Base-by-base conservation (phyloP, 1,140 invertebrate genomes). In the Temnothorax longispinosus region DNA sequence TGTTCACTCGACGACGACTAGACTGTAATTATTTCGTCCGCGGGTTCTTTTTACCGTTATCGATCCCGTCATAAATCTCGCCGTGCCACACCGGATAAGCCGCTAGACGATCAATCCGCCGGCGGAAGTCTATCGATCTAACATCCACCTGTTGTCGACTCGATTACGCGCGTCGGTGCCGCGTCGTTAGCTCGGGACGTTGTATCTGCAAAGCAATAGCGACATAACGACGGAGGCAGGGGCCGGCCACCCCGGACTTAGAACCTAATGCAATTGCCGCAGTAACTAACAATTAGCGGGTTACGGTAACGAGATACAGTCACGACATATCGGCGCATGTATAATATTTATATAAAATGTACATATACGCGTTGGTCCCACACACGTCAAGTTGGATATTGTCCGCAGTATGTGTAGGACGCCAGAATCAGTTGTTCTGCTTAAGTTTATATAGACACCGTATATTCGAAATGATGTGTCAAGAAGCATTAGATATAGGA, bases 251-350 rank as follows among this genome's bases (percentile, higher is more conserved):
- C 41, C 41, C 67, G 80, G 90, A 92, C 86, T 92, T 91, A 85
- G 84, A 84, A 91, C 86, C 86, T 90, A 91, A 90, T 88, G 89
- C 91, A 89, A 92, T 92, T 84, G 90, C 52, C 77, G 85, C 76
- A 80, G 80, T 92, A 92, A 90, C 91, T 89, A 92, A 92, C 91
- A 92, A 92, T 92, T 92, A 92, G 64, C 86, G 47, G 86, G 75
- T 86, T 89, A 87, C 89, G 78, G 67, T 89, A 90, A 89, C 58
- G 76, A 47, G 78, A 67, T 52, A 41, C 50, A 81, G 77, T 72
- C 88, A 87, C 62, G 85, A 77, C 18, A 75, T 82, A 54, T 64
- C 58, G 58, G n/a, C 76, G 11, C 54, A 44, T 71, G 15, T 41
- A 52, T 21, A 44, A 21, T 35, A 27, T n/a, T 32, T 7, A 47